Evolutionary conservation across 2,888 invertebrate species (phyloP), one percentile per base, ranked within the genome.

Genomic region (Ectobius pallidus): DNA sequence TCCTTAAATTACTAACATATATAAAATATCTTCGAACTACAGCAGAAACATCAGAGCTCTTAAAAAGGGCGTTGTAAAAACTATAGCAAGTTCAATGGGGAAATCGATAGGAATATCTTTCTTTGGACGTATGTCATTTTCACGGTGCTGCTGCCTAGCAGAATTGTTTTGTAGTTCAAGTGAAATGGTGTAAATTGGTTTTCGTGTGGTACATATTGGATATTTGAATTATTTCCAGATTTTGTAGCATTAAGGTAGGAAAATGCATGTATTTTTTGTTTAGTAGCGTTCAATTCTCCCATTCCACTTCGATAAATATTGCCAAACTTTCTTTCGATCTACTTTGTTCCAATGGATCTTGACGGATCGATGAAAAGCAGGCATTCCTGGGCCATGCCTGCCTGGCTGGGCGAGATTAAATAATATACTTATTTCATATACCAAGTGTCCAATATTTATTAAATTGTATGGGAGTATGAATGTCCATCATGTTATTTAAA

Each of bases 321-420:
- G 22, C 3, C 30, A 58, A 11, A 14, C 6, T 3, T 58, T 25
- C n/a, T 16, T 30, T 58, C n/a, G 58, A 30, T 58, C 32, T 52
- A 1, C 3, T 52, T 32, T 11, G 1, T 30, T 30, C 14, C 14
- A 30, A 58, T n/a, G 65, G 44, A 44, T 65, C 63, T 30, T 65
- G 34, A 55, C 69, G 69, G 69, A 69, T 69, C 69, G 69, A 69
- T 69, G 69, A 69, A 69, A 69, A n/a, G 69, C 69, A 69, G 32
- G 69, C 69, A 69, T 69, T 69, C 69, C 55, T 52, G 55, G 55
- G 69, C 34, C 69, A 69, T 69, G 69, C 69, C 69, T 55, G 69
- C 16, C 55, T 46, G 46, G 27, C 65, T 46, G 65, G 65, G 46
- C 16, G 30, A 25, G 55, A 27, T 27, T 1, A 46, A n/a, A 58